Base-by-base conservation (phyloP, 2,888 invertebrate genomes). In the Nowickia ferox region DNA sequence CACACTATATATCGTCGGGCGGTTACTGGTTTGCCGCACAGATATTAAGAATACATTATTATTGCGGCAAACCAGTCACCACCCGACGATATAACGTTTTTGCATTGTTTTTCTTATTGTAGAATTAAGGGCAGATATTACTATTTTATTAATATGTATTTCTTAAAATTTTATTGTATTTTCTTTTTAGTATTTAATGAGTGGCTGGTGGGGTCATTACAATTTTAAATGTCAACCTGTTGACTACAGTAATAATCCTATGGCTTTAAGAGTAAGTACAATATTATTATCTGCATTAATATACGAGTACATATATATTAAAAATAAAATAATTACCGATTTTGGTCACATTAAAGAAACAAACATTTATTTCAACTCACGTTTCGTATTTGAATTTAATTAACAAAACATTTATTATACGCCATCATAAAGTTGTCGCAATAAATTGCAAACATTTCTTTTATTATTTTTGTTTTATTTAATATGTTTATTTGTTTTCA, bases 221-320 rank as follows among this genome's bases (percentile, higher is more conserved):
- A 97, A 96, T 90, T 95, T 96, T 89, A 95, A 95, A 87, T 98
- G 97, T 92, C 97, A 98, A 92, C 97, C 97, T 4, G 97, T 98
- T 6, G 97, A 98, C 93, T 97, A 97, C 91, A 96, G 97, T 10
- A 94, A 94, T 84, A 94, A 93, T 89, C 96, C 96, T 9, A 91
- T 94, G 87, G 97, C 97, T 5, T 90, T 97, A 92, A 94, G 97
- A 91, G 95, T 95, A 93, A 93, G 94, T 93, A 40, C 22, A 55
- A n/a, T n/a, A n/a, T 2, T 17, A 59, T 19, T 38, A 38, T 59
- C 9, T 40, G 38, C 59, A 4, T 11, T 17, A 48, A 51, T 53
- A 2, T n/a, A n/a, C n/a, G n/a, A n/a, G n/a, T n/a, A n/a, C n/a
- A n/a, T n/a, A n/a, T n/a, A 77, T 40, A n/a, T 2, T 19, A 17